A percentile compares a stretch with the other conserved stretches of the same genome.
These are phyloP conservation scores for Oryzias sinensis DNA, from an alignment of 2,797 vertebrate genomes.

Conservation along the genomic window DNA sequence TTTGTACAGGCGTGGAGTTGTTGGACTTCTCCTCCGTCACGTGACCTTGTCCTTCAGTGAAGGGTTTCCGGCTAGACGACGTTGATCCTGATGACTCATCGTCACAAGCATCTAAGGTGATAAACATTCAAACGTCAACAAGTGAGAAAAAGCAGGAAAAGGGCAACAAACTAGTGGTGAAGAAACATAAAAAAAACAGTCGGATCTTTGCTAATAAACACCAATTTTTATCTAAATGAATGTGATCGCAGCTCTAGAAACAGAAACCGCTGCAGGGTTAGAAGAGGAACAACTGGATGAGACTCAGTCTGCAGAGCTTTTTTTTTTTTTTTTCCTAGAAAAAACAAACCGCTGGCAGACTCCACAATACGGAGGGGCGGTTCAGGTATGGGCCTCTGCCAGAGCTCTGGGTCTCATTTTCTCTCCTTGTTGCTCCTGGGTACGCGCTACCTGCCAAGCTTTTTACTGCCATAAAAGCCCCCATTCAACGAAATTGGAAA, in stretches of 20 bases:
- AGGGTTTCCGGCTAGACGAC: slow-evolving; percentile 66
- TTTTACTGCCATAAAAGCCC: slow-evolving; percentile 72
- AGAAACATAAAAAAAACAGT: background rate
- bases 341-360: slow-evolving; percentile 63
- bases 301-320: slow-evolving; percentile 18
- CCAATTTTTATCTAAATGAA: slow-evolving; percentile 17
- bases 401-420: slow-evolving; percentile 81
- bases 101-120: slow-evolving; percentile 79
- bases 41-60: slow-evolving; percentile 74
- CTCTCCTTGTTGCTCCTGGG: slow-evolving; percentile 67
- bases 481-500: slow-evolving; percentile 77
- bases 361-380: slow-evolving; percentile 62
- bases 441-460: slow-evolving; percentile 73
- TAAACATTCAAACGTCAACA: slow-evolving; percentile 36
- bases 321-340: slow-evolving; percentile 60
- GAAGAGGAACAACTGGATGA: slow-evolving; percentile 33
- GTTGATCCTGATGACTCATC: slow-evolving; percentile 69
- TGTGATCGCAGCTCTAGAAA: slow-evolving; percentile 18
- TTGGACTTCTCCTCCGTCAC: slow-evolving; percentile 72
- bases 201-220: background rate
- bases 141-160: background rate
- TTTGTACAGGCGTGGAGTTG: slow-evolving; percentile 84
- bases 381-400: slow-evolving; percentile 71
- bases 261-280: slow-evolving; percentile 38
- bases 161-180: background rate